Evolutionary conservation across 2,113 vertebrate genomes (phyloP), one percentile per base, ranked within the genome.

Genomic region (Salvelinus fontinalis): DNA sequence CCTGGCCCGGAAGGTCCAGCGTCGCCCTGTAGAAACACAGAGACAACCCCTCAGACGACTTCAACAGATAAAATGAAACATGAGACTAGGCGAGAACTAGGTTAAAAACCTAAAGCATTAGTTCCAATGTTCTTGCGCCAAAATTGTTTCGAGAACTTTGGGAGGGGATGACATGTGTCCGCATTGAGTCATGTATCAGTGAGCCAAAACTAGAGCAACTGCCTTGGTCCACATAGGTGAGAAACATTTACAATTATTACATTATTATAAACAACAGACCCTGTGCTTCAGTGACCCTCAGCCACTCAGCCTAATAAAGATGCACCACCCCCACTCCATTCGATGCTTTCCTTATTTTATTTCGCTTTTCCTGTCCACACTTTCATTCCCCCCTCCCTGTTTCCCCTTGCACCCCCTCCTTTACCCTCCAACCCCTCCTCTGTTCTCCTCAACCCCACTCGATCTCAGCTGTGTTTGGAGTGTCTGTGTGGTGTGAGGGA

Each of bases 1-100:
- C 91, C 87, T 0, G 96, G 97, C 24, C 97, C 97, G 0, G 95
- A 34, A 79, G 95, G 96, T 90, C 97, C 97, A 16, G 94, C 3
- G 0, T 93, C 95, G 65, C 97, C 97, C 97, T 99, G 12, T 0
- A 26, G 85, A 80, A 62, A 87, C 20, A 64, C 64, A 71, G 4
- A 1, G n/a, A 91, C 44, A 86, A 6, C 27, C n/a, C 73, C 24
- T 62, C 2, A 54, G 9, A 44, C 2, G 14, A 20, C n/a, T 26
- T n/a, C 26, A 44, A 24, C 39, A 27, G n/a, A 49, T 39, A 4
- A 2, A 16, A 12, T 26, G 12, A 49, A 54, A 14, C 51, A 54
- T 16, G 12, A 44, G 49, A 54, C 12, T 18, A 54, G 51, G 13
- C 5, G 5, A 14, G 16, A 54, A 54, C 51, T 54, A 54, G 12